Evolutionary conservation across 2,888 invertebrate genomes (phyloP).

Genomic region (Bombyx huttoni): DNA sequence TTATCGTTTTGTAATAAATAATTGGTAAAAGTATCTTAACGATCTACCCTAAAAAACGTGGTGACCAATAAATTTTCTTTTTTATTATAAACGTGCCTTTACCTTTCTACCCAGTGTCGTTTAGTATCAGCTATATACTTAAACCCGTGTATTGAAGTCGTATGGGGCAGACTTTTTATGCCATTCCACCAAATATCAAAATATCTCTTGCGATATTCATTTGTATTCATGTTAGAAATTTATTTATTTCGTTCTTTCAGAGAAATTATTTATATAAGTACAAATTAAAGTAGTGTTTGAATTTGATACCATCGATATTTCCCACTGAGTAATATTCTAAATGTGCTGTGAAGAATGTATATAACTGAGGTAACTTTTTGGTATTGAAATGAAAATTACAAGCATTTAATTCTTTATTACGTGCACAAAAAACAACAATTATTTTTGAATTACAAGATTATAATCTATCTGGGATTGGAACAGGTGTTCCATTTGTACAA

Average conservation of each 20-base stretch:
- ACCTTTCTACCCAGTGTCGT: slow-evolving; percentile 77
- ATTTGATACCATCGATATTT: background rate
- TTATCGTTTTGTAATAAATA: too few species aligned
- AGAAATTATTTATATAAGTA: background rate
- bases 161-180: slow-evolving; percentile 56
- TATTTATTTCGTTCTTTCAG: background rate
- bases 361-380: background rate
- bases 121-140: slow-evolving; percentile 74
- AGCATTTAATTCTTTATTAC: slow-evolving; percentile 5
- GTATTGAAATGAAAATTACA: background rate
- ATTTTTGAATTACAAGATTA: background rate
- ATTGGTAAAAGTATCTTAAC: too few species aligned
- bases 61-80: background rate
- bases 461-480: background rate
- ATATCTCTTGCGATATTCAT: slow-evolving; percentile 31
- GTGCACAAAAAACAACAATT: slow-evolving; percentile 1
- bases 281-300: background rate
- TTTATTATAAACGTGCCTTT: slow-evolving; percentile 6
- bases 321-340: background rate
- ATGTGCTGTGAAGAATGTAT: background rate
- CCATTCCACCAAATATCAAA: slow-evolving; percentile 61
- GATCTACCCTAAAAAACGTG: too few species aligned
- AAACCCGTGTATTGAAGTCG: slow-evolving; percentile 76
- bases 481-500: slow-evolving; percentile 5
- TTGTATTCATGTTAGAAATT: slow-evolving; percentile 20